phyloP scores from a whole-genome alignment of 2,888 invertebrate genomes.

The Eueremaeus valkanovi region DNA sequence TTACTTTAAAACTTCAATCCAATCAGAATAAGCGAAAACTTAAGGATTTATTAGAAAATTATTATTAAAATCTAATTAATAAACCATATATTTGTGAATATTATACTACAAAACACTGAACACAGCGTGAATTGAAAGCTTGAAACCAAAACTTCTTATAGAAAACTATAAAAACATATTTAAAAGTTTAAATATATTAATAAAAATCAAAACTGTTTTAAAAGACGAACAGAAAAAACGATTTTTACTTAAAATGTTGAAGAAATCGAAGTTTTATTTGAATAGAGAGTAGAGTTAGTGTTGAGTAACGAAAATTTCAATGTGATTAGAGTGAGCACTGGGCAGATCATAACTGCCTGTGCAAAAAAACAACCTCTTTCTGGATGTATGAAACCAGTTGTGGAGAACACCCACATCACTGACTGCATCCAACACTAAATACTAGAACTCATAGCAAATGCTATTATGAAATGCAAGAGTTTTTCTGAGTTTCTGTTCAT shows the following conservation, averaged over 20 bases:
- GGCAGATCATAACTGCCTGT: neutral
- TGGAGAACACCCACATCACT: slow-evolving; percentile 25
- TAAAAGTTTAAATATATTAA: no score
- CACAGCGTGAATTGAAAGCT: no score
- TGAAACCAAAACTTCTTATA: no score
- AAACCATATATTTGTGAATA: no score
- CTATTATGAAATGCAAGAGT: slow-evolving; percentile 1
- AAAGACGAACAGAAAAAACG: neutral
- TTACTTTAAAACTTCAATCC: no score
- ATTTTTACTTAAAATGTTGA: neutral
- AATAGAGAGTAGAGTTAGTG: neutral
- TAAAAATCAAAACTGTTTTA: no score
- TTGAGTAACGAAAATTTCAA: neutral
- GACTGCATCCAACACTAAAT: neutral
- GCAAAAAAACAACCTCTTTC: neutral
- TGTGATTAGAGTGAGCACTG: slow-evolving; percentile 2
- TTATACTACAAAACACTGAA: no score
- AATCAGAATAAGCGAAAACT: no score
- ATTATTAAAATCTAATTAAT: no score
- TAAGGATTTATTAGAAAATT: no score
- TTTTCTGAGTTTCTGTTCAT: no score
- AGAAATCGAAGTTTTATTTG: neutral
- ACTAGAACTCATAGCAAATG: neutral
- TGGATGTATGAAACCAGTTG: slow-evolving; percentile 11
- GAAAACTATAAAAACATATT: no score